Evolutionary conservation across 2,797 vertebrate genomes (phyloP).

Genomic region (Cirrhinus mrigala): DNA sequence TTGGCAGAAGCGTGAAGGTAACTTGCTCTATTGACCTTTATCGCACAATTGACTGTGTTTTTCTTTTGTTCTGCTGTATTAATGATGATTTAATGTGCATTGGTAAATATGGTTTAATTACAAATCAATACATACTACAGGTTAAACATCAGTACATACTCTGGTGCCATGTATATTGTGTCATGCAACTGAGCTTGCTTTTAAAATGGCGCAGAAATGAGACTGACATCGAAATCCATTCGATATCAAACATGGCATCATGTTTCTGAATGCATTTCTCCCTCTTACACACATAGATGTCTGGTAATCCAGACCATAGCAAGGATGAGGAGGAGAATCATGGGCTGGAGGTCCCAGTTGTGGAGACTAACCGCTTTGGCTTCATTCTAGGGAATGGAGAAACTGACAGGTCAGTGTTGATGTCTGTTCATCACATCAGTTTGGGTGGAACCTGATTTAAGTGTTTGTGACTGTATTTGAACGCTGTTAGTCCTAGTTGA

Average conservation of each 20-base stretch:
- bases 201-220: neutral
- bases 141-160: neutral
- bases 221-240: neutral
- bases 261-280: neutral
- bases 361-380: constrained; percentile 82
- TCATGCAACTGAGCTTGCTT: neutral
- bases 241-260: constrained; percentile 30
- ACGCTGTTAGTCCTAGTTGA: neutral
- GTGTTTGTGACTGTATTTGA: neutral
- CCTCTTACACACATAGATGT: constrained; percentile 66
- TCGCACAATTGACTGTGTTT: neutral
- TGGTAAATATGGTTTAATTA: neutral
- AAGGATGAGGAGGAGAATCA: constrained; percentile 70
- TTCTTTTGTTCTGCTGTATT: neutral
- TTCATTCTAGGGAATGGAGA: constrained; percentile 80
- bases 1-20: constrained; percentile 40
- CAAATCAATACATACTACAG: neutral
- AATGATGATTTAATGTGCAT: neutral
- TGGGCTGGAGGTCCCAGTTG: constrained; percentile 66
- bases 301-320: constrained; percentile 55
- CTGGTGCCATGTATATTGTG: neutral
- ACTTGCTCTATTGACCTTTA: neutral
- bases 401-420: constrained; percentile 73
- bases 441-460: neutral
- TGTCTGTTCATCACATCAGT: neutral